Base-by-base conservation (phyloP, 2,888 invertebrate genomes). In the Diploptera punctata region DNA sequence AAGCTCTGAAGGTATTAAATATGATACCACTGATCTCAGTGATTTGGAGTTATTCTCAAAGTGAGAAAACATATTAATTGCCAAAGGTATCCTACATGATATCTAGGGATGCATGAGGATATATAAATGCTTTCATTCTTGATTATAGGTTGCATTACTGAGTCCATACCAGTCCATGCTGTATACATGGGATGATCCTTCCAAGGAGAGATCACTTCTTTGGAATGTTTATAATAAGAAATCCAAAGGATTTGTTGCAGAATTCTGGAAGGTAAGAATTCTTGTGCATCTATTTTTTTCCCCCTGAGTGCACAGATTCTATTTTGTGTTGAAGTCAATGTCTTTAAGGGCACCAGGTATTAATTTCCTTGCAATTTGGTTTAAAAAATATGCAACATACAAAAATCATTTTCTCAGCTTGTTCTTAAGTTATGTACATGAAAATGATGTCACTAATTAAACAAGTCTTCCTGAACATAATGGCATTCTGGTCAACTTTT, bases 161-260 rank as follows among this genome's bases (percentile, higher is more conserved):
- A 92, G 91, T 78, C 93, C 94, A 0, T 89, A 89, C 77, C 90
- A 93, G 81, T 89, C 91, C 10, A 84, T 93, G 79, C 81, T 94
- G 43, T 94, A 93, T 80, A 94, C 94, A 0, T 95, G 94, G 94
- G 94, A 94, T 78, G 93, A 95, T 81, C 94, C 94, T 0, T 88
- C 88, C 0, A 89, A 90, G 70, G 89, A 90, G 16, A 85, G 93
- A 74, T 87, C 87, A 67, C 84, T 95, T 1, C 85, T 91, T 77
- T 94, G 94, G 94, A 94, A 93, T 80, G 90, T 93, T 16, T 94
- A 93, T 81, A 93, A 92, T 77, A 91, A 92, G 77, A 91, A 91
- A 80, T 90, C 90, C 38, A 87, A 89, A 75, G 93, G 93, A 70
- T 92, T 90, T 78, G 83, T 87, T 1, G 90, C 92, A n/a, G 89